Evolutionary conservation across 2,113 vertebrate species (phyloP).

Genomic region (Propithecus coquereli): DNA sequence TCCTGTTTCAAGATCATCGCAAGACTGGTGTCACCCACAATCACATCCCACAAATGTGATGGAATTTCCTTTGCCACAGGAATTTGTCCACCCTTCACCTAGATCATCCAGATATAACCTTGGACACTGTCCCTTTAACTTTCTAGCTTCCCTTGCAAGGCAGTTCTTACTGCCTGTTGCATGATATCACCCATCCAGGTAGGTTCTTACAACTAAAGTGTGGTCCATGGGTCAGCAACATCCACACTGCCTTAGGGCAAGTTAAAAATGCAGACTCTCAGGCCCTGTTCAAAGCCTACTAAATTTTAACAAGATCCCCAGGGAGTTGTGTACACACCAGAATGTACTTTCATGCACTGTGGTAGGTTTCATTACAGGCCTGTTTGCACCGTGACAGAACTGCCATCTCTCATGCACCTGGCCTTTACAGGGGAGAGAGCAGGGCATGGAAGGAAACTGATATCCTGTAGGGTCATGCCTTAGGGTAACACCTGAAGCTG

Average conservation of each 20-base stretch:
- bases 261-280: neutral
- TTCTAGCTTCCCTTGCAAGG: neutral
- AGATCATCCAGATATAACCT: neutral
- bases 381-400: neutral
- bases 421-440: neutral
- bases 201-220: neutral
- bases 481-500: neutral
- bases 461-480: neutral
- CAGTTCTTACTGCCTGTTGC: neutral
- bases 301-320: neutral
- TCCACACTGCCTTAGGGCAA: neutral
- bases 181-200: accelerated
- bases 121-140: neutral
- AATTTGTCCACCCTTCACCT: neutral
- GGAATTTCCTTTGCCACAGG: neutral
- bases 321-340: accelerated
- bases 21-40: neutral
- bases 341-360: neutral
- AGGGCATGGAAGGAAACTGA: neutral
- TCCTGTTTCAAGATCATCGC: neutral
- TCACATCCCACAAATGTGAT: too few relatives aligned
- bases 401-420: neutral
- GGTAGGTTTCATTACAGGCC: neutral
- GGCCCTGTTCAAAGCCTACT: neutral
- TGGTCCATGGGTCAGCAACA: neutral